phyloP scores from a whole-genome alignment of 92 coral and sea anemone genomes.

The Isaurus tuberculatus region DNA sequence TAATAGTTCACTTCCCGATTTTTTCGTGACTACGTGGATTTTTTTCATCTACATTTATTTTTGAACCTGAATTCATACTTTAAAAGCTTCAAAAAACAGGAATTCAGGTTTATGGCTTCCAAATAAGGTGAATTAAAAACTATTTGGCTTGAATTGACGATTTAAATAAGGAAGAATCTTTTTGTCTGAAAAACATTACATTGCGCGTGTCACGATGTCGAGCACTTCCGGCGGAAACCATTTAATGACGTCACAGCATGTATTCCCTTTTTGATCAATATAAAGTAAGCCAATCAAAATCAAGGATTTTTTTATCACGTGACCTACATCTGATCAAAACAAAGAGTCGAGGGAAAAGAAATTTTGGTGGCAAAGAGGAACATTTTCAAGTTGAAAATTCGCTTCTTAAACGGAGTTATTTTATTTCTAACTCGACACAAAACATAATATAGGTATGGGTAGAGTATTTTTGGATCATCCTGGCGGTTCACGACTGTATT shows the following conservation, averaged over 20 bases:
- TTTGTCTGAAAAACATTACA: too few relatives aligned
- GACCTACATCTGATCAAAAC: conserved; percentile 75
- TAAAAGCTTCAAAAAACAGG: too few relatives aligned
- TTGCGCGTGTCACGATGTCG: not conserved
- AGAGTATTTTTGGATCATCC: conserved; percentile 97
- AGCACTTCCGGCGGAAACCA: conserved; percentile 32
- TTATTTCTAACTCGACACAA: not conserved
- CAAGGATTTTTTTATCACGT: conserved; percentile 64
- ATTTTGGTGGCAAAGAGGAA: conserved; percentile 26
- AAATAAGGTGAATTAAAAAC: too few relatives aligned
- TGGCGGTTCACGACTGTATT: conserved; percentile 95
- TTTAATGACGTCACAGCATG: conserved; percentile 10
- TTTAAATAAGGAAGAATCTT: too few relatives aligned
- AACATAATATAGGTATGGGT: conserved; percentile 70
- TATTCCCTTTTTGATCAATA: not conserved
- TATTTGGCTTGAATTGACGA: too few relatives aligned
- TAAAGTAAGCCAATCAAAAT: conserved; percentile 29
- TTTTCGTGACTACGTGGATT: too few relatives aligned
- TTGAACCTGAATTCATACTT: too few relatives aligned
- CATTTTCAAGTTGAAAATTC: conserved; percentile 5
- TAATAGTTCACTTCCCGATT: too few relatives aligned
- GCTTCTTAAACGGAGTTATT: not conserved
- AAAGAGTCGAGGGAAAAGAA: conserved; percentile 54
- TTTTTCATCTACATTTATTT: too few relatives aligned
- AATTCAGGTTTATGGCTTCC: too few relatives aligned